These are phyloP conservation scores for Tetramorium bicarinatum DNA, from an alignment of 2,888 invertebrate genomes.

Conservation along the genomic window DNA sequence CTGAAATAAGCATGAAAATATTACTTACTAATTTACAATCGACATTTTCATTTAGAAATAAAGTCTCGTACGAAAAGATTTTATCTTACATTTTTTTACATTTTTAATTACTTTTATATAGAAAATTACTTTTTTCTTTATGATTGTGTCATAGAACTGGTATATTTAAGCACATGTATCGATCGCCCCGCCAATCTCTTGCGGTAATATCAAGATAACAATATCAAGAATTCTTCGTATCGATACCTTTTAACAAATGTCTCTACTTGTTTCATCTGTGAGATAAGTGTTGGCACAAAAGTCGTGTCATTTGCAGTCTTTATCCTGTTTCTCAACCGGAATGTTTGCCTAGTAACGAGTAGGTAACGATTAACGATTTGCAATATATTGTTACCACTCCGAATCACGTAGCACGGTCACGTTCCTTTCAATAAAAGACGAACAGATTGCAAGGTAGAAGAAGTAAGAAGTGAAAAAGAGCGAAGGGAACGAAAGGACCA, in stretches of 20 bases:
- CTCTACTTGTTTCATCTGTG: not conserved
- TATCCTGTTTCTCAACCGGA: not conserved
- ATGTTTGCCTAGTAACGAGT: constrained; percentile 39
- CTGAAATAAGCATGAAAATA: not conserved
- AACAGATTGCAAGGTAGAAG: not conserved
- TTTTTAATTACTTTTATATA: not conserved
- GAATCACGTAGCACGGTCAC: constrained; percentile 16
- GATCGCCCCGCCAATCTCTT: not conserved
- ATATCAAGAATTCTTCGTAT: not conserved
- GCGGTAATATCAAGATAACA: not conserved
- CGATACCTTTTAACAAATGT: not conserved
- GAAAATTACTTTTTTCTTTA: not conserved
- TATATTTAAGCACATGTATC: not conserved
- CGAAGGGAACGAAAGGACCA: constrained; percentile 7
- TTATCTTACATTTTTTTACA: not conserved
- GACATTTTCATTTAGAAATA: not conserved
- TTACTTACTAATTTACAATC: constrained; percentile 10
- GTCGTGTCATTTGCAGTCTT: not conserved
- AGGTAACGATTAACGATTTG: constrained; percentile 8
- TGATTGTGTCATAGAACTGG: not conserved
- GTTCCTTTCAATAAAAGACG: constrained; percentile 30
- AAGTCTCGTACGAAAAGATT: not conserved
- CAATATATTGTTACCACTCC: constrained; percentile 12
- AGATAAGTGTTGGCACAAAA: not conserved
- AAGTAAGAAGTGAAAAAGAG: constrained; percentile 19